Base-by-base conservation (phyloP, 2,888 invertebrate genomes). In the Heliconius erato region DNA sequence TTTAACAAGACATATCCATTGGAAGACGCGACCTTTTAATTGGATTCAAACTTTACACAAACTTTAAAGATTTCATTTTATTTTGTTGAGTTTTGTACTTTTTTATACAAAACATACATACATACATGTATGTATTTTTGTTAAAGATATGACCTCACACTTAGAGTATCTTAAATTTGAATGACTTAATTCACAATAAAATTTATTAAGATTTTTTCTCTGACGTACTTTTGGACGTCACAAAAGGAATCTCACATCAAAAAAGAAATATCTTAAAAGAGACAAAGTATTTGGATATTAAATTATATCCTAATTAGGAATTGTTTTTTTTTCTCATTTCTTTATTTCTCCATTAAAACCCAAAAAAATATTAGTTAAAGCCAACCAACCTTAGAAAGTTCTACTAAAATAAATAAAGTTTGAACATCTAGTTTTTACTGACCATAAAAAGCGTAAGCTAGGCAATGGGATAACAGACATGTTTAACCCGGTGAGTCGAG, bases 401-500 rank as follows among this genome's bases (percentile, higher is more conserved):
- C 7, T 35, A 63, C n/a, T 63, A 76, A 63, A 63, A 76, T n/a
- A 76, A 63, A 74, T 9, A 59, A 35, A 59, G 35, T 35, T 59
- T 35, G 63, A 54, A 54, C 59, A 26, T 79, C 65, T 32, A 44
- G 28, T 76, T 79, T 44, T 67, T 49, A 74, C 28, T 28, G 16
- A n/a, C n/a, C 65, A 59, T 76, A 72, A 79, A 82, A 68, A 71
- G 63, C 67, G 35, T 79, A 65, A 76, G 71, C 76, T 63, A 44
- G 76, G 79, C 81, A 78, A 82, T 74, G 78, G 78, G 71, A 79
- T 76, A 69, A 74, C 74, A 84, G 78, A 82, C 68, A 79, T 79
- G 82, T 82, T 80, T 80, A 82, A 84, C 82, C 82, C 80, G 84
- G 68, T 78, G 28, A 80, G 74, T 84, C 84, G 74, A 85, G 83